Base-by-base conservation (phyloP, 2,797 vertebrate species). In the Enteromius argenteus region DNA sequence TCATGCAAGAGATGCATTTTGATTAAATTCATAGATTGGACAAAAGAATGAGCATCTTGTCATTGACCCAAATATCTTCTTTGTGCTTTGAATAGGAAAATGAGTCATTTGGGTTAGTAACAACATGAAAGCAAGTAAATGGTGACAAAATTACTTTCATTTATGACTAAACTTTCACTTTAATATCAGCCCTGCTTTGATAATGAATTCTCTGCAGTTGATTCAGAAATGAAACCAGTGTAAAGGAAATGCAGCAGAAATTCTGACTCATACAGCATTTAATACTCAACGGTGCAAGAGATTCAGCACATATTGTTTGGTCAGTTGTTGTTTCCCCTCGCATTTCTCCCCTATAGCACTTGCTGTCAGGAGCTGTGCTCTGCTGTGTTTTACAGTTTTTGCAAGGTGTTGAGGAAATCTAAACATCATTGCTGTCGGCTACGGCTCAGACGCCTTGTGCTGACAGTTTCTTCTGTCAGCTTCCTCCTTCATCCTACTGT, bases 371-470 rank as follows among this genome's bases (percentile, higher is more conserved):
- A 86, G 83, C 78, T 58, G 17, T 83, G 81, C 77, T 77, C 60
- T 56, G 42, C 79, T 56, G 53, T 81, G 78, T 76, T 81, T 81
- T 84, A 79, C 73, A 69, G 81, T 84, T 83, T 67, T 83, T 74
- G 81, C 77, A 84, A 58, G 27, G 81, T 86, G 85, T 64, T 79
- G 68, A 80, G 35, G 85, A 79, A 84, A 79, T 91, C 86, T 88
- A 88, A 92, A 91, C 90, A 79, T 91, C 87, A 87, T 53, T 89
- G 87, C 90, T 90, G 90, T 93, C 92, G 91, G 92, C 89, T 90
- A 89, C 84, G 87, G 75, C 86, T 84, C 85, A 88, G 79, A 90
- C 87, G 88, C 89, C 86, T 92, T 82, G 89, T 86, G 90, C 90
- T 91, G 91, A 93, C 92, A 93, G 91, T 91, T 93, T 90, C 77